Conservation (phyloP, 2,113 vertebrate genomes). For the Poeciliopsis retropinna region DNA sequence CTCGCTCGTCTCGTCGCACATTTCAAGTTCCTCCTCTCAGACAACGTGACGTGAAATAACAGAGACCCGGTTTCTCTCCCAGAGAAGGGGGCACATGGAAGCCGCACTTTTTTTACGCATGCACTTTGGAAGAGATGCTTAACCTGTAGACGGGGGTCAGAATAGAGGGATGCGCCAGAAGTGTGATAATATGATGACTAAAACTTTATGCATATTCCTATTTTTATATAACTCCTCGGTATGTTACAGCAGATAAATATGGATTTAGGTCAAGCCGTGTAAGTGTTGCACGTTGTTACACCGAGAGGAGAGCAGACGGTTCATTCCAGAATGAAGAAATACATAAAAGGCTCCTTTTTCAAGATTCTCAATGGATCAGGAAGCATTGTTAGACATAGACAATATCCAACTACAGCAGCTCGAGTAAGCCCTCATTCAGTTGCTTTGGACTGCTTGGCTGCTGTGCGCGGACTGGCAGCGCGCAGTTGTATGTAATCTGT, state of each 20-base stretch:
- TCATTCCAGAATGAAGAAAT: constrained; percentile 30
- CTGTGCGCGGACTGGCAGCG: constrained; percentile 34
- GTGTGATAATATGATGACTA: not conserved
- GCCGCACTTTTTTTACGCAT: constrained; percentile 29
- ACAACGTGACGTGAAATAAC: constrained; percentile 79
- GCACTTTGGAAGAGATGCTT: constrained; percentile 8
- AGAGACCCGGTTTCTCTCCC: constrained; percentile 57
- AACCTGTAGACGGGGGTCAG: not conserved
- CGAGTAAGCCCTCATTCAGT: constrained; percentile 47
- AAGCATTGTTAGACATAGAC: constrained; percentile 64
- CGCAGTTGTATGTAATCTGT: constrained; percentile 40
- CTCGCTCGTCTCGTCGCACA: constrained; percentile 65
- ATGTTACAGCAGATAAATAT: not conserved
- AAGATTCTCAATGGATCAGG: constrained; percentile 71
- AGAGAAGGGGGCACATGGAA: constrained; percentile 32
- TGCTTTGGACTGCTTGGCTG: constrained; percentile 26
- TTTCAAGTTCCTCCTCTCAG: constrained; percentile 73
- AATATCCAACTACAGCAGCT: constrained; percentile 42
- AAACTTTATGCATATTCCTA: not conserved
- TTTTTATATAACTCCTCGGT: not conserved
- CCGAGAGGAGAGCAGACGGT: constrained; percentile 32
- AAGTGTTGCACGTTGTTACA: not conserved
- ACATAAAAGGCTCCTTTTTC: constrained; percentile 65
- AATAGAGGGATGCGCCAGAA: not conserved
- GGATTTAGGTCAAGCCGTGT: constrained; percentile 12